Evolutionary conservation across 2,888 invertebrate genomes (phyloP).

Genomic region (Andrena haemorrhoa): DNA sequence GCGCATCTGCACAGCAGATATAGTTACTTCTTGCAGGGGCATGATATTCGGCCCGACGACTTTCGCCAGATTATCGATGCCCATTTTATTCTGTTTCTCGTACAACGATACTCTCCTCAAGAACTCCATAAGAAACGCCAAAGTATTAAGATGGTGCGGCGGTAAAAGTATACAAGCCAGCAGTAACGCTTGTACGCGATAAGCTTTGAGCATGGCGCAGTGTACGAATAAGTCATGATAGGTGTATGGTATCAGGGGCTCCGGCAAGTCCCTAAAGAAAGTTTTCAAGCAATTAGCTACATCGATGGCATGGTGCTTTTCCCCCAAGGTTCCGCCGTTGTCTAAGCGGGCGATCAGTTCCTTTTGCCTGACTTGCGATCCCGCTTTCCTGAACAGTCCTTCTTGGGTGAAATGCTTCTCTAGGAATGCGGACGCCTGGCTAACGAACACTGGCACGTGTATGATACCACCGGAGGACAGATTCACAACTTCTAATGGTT

Average conservation of each 20-base stretch:
- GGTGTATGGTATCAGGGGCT: slow-evolving; percentile 91
- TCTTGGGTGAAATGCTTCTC: slow-evolving; percentile 90
- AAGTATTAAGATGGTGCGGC: slow-evolving; percentile 90
- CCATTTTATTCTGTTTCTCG: slow-evolving; percentile 93
- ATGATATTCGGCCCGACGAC: slow-evolving; percentile 95
- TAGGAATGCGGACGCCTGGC: slow-evolving; percentile 90
- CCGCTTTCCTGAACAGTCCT: slow-evolving; percentile 95
- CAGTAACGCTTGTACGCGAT: slow-evolving; percentile 88
- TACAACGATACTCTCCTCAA: slow-evolving; percentile 89
- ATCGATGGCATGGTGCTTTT: slow-evolving; percentile 92
- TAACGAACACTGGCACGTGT: slow-evolving; percentile 90
- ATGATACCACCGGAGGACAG: slow-evolving; percentile 90
- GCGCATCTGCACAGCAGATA: slow-evolving; percentile 87
- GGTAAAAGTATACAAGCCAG: slow-evolving; percentile 91
- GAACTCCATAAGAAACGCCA: slow-evolving; percentile 94
- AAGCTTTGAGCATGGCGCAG: slow-evolving; percentile 87
- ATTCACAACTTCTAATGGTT: slow-evolving; percentile 87
- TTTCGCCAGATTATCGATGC: slow-evolving; percentile 92
- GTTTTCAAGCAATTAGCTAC: slow-evolving; percentile 94
- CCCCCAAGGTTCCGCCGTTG: slow-evolving; percentile 89
- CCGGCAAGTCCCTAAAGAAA: slow-evolving; percentile 94
- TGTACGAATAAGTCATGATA: slow-evolving; percentile 92
- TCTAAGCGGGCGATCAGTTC: slow-evolving; percentile 92
- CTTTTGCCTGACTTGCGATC: slow-evolving; percentile 92
- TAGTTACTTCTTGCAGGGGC: slow-evolving; percentile 89